These are phyloP conservation scores for Lordiphosa mommai DNA, from an alignment of 1,140 invertebrate species.

Conservation along the genomic window DNA sequence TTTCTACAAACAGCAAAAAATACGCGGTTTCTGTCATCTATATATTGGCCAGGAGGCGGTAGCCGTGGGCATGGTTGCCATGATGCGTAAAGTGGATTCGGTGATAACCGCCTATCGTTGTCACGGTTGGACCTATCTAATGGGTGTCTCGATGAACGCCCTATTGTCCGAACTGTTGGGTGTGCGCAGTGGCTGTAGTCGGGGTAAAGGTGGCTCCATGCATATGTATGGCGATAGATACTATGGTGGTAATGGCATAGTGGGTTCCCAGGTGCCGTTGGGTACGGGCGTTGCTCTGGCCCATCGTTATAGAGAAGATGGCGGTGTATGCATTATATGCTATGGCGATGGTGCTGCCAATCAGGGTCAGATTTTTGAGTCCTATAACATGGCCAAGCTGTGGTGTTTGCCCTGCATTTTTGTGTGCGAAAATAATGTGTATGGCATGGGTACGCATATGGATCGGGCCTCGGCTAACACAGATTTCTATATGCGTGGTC, in stretches of 20 bases:
- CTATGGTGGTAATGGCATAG: conserved; percentile 97
- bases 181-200: conserved; percentile 84
- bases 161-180: conserved; percentile 94
- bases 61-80: conserved; percentile 82
- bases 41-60: conserved; percentile 88
- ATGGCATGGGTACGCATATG: conserved; percentile 92
- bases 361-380: conserved; percentile 91
- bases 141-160: conserved; percentile 88
- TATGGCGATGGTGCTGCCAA: conserved; percentile 99
- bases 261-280: conserved; percentile 97
- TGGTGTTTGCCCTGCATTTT: conserved; percentile 96
- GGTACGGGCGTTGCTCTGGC: conserved; percentile 96
- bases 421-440: conserved; percentile 94
- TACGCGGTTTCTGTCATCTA: conserved; percentile 91
- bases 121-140: conserved; percentile 86
- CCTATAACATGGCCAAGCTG: conserved; percentile 90
- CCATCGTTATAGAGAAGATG: conserved; percentile 89
- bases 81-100: conserved; percentile 83
- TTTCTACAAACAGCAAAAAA: conserved; percentile 88
- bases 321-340: conserved; percentile 90
- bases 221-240: conserved; percentile 84
- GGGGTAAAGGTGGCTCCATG: conserved; percentile 87
- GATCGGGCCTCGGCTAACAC: conserved; percentile 88
- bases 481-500: conserved; percentile 91
- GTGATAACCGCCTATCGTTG: conserved; percentile 87